phyloP scores from a whole-genome alignment of 1,140 invertebrate genomes.

The Gryllus bimaculatus region DNA sequence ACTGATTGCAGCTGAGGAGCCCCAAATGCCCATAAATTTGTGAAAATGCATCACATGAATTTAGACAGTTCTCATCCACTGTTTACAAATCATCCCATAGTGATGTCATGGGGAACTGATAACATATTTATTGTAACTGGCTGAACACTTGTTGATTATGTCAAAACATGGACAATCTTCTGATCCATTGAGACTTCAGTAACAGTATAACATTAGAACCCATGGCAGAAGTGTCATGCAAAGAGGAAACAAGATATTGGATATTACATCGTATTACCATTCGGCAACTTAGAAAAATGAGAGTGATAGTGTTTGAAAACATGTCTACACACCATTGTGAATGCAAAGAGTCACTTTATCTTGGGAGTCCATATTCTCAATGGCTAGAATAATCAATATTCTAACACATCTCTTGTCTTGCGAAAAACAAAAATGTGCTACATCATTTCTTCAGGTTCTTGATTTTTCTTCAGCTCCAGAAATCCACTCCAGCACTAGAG shows the following conservation, averaged over 20 bases:
- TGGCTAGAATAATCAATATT: background rate
- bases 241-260: background rate
- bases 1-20: background rate
- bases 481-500: background rate
- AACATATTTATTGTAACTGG: no score
- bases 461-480: background rate
- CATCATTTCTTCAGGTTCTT: background rate
- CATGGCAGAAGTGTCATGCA: background rate
- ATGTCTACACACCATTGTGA: conserved; percentile 4
- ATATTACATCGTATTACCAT: background rate
- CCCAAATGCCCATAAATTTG: background rate
- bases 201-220: conserved; percentile 5
- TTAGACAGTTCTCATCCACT: no score
- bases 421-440: background rate
- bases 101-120: no score
- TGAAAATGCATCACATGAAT: no score
- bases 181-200: background rate
- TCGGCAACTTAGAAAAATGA: background rate
- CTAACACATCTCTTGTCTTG: background rate
- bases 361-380: background rate
- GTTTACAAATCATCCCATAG: no score
- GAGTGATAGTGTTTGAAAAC: background rate
- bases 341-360: background rate
- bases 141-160: no score
- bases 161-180: background rate